These are phyloP conservation scores for Atherinosoma microstoma DNA, from an alignment of 2,797 vertebrate genomes.

Conservation along the genomic window DNA sequence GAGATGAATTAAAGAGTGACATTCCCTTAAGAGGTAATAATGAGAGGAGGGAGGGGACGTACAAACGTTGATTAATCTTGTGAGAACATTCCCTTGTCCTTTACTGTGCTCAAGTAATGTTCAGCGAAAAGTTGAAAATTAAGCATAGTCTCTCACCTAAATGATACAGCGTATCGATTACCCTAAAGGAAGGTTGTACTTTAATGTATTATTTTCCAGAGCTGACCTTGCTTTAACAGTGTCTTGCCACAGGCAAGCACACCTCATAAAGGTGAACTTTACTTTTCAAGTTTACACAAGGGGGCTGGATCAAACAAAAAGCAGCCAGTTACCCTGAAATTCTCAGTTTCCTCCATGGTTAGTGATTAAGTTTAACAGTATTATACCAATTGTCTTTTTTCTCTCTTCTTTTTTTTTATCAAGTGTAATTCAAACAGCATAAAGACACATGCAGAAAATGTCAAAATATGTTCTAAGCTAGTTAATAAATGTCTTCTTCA, in stretches of 20 bases:
- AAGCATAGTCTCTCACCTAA: slow-evolving; percentile 42
- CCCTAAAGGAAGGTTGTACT: slow-evolving; percentile 55
- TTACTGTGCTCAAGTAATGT: slow-evolving; percentile 24
- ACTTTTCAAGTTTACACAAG: slow-evolving; percentile 46
- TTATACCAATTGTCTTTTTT: background rate
- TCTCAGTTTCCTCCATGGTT: background rate
- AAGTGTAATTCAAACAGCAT: no score
- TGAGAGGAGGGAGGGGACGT: background rate
- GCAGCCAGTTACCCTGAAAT: background rate
- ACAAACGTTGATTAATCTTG: background rate
- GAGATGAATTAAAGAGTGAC: background rate
- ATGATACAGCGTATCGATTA: slow-evolving; percentile 51
- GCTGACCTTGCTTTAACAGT: slow-evolving; percentile 56
- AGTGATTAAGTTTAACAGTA: background rate
- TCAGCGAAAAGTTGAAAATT: slow-evolving; percentile 47
- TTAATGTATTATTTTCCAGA: slow-evolving; percentile 49
- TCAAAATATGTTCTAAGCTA: no score
- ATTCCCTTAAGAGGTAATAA: background rate
- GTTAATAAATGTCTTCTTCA: no score
- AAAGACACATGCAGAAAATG: no score
- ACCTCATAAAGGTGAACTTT: slow-evolving; percentile 44
- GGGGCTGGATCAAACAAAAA: slow-evolving; percentile 6
- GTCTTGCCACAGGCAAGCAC: slow-evolving; percentile 41
- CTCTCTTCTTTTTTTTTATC: background rate
- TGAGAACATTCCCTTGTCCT: slow-evolving; percentile 33